These are phyloP conservation scores for Peucedramus taeniatus DNA, from an alignment of 2,113 vertebrate species.

Conservation along the genomic window DNA sequence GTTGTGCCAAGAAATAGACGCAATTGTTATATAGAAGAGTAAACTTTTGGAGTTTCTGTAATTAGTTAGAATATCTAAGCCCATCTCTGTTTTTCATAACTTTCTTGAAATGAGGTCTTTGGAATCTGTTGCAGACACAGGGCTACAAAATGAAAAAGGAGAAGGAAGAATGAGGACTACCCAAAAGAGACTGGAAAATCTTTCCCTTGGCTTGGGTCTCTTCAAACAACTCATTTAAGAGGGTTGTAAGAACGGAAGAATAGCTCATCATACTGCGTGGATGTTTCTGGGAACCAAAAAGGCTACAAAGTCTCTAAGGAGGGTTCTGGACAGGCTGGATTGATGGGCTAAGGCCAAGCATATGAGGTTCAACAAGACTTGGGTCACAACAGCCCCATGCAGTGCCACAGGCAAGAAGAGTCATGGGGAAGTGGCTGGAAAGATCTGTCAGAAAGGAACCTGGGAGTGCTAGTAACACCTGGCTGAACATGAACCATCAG, in stretches of 20 bases:
- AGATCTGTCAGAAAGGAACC: neutral
- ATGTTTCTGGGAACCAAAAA: neutral
- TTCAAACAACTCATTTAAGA: neutral
- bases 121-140: neutral
- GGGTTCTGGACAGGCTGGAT: neutral
- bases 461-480: no score
- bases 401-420: neutral
- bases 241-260: neutral
- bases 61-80: neutral
- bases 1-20: neutral
- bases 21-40: neutral
- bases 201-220: neutral
- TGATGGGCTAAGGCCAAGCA: neutral
- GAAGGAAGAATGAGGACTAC: neutral
- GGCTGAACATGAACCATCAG: neutral
- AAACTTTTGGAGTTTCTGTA: constrained; percentile 7
- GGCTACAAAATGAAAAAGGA: neutral
- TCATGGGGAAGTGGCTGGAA: neutral
- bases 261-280: neutral
- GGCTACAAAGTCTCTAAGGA: accelerated
- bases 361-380: neutral
- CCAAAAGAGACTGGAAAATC: neutral
- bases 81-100: neutral
- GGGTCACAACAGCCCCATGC: neutral
- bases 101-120: neutral